These are phyloP conservation scores for Penaeus japonicus DNA, from an alignment of 1,140 invertebrate species.

Conservation along the genomic window DNA sequence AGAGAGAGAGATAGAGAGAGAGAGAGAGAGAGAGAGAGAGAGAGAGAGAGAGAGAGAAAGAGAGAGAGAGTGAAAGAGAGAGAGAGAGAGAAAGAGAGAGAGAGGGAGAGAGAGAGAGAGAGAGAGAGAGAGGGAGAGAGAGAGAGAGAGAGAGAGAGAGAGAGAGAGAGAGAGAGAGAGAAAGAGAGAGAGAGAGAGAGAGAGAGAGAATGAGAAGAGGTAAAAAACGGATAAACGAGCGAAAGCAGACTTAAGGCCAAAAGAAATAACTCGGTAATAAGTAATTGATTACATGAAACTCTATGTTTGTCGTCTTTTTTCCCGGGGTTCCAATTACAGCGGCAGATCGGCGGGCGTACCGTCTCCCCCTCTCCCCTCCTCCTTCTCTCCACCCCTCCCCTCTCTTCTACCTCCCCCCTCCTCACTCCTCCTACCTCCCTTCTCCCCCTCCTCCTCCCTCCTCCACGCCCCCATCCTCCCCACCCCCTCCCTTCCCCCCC, in stretches of 20 bases:
- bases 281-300: constrained; percentile 52
- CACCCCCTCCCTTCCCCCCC: background rate
- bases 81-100: no score
- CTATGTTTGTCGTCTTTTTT: constrained; percentile 10
- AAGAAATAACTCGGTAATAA: constrained; percentile 42
- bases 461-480: background rate
- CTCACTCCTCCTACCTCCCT: background rate
- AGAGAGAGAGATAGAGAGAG: no score
- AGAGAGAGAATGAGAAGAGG: background rate
- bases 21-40: no score
- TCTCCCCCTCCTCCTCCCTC: background rate
- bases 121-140: no score
- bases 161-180: background rate
- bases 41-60: no score
- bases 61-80: no score
- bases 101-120: no score
- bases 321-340: constrained; percentile 21
- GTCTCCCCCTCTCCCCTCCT: background rate
- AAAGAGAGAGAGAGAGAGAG: background rate
- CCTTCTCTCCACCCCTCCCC: background rate
- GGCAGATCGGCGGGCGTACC: background rate
- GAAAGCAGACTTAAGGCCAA: background rate
- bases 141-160: no score
- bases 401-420: background rate
- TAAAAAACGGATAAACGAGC: background rate